Conservation (phyloP, 2,113 vertebrate genomes). For the Nanger granti region DNA sequence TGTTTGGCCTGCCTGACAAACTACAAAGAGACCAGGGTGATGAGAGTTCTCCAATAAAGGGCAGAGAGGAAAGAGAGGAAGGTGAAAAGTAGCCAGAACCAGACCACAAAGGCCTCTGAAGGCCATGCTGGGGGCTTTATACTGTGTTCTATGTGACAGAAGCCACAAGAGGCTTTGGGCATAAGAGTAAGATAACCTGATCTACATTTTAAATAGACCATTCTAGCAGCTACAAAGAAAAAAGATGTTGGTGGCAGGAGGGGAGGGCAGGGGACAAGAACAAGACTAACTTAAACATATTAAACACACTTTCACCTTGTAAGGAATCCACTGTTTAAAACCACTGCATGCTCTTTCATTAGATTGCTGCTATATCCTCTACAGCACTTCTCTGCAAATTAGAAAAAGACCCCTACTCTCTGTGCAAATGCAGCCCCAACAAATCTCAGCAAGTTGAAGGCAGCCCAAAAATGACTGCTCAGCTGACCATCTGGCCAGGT, state of each 20-base stretch:
- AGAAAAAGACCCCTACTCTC: background rate
- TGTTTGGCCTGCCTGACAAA: background rate
- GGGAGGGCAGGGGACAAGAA: background rate
- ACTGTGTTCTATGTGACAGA: background rate
- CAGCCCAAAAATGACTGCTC: background rate
- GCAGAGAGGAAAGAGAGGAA: background rate
- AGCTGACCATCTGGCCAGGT: background rate
- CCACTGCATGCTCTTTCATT: background rate
- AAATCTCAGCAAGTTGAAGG: constrained; percentile 67
- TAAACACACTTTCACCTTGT: background rate
- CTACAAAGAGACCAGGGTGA: background rate
- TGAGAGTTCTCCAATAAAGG: background rate
- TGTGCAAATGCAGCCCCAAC: background rate
- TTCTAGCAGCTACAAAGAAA: background rate
- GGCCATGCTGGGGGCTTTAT: background rate
- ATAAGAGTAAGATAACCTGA: background rate
- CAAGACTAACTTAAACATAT: background rate
- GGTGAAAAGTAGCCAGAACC: background rate
- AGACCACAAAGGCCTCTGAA: background rate
- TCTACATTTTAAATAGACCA: background rate
- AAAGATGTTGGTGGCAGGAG: background rate
- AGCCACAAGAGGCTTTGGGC: background rate
- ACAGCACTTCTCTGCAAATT: background rate
- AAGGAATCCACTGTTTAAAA: background rate
- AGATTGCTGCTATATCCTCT: background rate